Percentiles rank a stretch among this genome's conserved stretches.
These are phyloP conservation scores for Dipodomys ordii DNA, from an alignment of 2,113 vertebrate species.

Conservation along the genomic window DNA sequence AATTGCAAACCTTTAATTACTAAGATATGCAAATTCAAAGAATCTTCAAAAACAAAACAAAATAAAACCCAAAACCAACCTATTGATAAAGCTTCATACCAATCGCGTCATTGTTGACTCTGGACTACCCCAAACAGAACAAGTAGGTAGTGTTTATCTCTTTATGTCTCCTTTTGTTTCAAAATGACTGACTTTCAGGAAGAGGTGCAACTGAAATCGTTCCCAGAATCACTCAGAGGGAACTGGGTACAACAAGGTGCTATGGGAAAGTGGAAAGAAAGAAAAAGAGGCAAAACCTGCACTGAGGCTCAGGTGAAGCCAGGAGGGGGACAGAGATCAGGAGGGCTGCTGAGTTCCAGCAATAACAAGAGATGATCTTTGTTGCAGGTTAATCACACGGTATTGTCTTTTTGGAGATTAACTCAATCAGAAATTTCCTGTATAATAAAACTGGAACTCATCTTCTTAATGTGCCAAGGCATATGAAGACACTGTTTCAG, in stretches of 20 bases:
- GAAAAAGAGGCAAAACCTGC: rapidly evolving
- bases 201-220: slow-evolving; percentile 59
- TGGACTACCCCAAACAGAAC: slow-evolving; percentile 76
- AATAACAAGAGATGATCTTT: slow-evolving; percentile 74
- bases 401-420: slow-evolving; percentile 76
- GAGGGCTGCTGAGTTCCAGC: slow-evolving; percentile 39
- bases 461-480: slow-evolving; percentile 69
- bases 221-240: slow-evolving; percentile 58
- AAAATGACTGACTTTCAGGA: slow-evolving; percentile 78
- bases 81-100: slow-evolving; percentile 41
- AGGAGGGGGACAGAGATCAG: background rate
- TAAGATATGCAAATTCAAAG: slow-evolving; percentile 62
- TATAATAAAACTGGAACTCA: slow-evolving; percentile 62
- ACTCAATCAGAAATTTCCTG: slow-evolving; percentile 78
- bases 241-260: background rate
- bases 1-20: slow-evolving; percentile 58
- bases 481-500: slow-evolving; percentile 47
- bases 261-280: slow-evolving; percentile 64
- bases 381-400: slow-evolving; percentile 73
- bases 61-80: background rate
- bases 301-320: background rate
- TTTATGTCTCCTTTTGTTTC: slow-evolving; percentile 68
- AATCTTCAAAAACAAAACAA: slow-evolving; percentile 43
- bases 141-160: slow-evolving; percentile 77
- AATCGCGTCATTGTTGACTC: slow-evolving; percentile 71